Evolutionary conservation across 2,797 vertebrate genomes (phyloP).

Genomic region (Dendrocincla tyrannina): DNA sequence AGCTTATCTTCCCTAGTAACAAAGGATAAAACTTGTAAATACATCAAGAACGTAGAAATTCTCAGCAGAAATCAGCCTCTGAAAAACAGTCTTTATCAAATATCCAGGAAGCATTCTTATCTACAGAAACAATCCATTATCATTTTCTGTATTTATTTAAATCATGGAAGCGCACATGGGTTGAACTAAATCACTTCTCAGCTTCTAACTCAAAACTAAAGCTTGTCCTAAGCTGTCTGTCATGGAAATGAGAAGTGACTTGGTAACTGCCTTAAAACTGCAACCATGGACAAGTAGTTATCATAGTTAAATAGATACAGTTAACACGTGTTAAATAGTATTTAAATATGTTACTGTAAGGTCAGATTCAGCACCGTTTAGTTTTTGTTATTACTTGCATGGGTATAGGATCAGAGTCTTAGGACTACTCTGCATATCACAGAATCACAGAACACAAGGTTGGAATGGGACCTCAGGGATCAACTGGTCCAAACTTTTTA

Average conservation of each 20-base stretch:
- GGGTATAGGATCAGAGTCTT: background rate
- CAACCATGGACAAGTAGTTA: background rate
- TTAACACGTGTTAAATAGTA: background rate
- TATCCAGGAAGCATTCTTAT: background rate
- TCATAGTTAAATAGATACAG: background rate
- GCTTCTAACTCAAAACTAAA: background rate
- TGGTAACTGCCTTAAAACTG: background rate
- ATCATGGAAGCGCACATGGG: background rate
- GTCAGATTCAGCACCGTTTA: accelerated
- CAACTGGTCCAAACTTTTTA: background rate
- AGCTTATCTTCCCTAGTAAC: background rate
- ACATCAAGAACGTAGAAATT: background rate
- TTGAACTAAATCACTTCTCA: background rate
- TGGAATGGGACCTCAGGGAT: background rate
- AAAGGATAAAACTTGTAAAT: constrained; percentile 23
- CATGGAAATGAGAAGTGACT: background rate
- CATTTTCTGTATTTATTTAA: background rate
- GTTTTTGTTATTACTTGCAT: background rate
- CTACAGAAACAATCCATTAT: background rate
- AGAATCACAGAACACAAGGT: background rate
- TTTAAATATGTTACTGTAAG: background rate
- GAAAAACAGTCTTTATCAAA: background rate
- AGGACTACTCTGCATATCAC: background rate
- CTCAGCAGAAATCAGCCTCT: background rate
- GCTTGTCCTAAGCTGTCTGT: background rate